Evolutionary conservation across 1,140 invertebrate species (phyloP).

Genomic region (Cotesia chilonis): DNA sequence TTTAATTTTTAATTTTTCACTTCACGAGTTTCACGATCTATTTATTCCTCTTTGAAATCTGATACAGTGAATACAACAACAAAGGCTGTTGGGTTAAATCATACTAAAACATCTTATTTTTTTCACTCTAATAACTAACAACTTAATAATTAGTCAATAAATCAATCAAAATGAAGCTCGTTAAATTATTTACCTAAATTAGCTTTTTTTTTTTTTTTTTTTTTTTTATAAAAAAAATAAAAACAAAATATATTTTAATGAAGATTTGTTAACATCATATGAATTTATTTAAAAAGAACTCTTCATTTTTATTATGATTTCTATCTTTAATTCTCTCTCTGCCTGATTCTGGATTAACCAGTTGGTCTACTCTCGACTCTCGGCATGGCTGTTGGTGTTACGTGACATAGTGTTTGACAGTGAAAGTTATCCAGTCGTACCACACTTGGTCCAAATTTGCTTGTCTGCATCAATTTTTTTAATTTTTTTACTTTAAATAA

Average conservation of each 20-base stretch:
- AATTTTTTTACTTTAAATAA: slow-evolving; percentile 1
- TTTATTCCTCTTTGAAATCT: neutral
- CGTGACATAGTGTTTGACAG: slow-evolving; percentile 51
- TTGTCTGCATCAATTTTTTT: neutral
- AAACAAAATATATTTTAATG: neutral
- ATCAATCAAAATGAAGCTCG: too few relatives aligned
- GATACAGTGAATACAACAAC: neutral
- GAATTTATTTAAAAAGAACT: too few relatives aligned
- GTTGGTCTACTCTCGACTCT: slow-evolving; percentile 30
- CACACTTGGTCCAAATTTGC: slow-evolving; percentile 13
- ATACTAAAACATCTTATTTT: neutral
- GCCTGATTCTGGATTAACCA: slow-evolving; percentile 22
- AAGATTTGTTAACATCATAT: too few relatives aligned
- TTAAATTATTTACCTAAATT: too few relatives aligned
- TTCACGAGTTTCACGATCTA: slow-evolving; percentile 13
- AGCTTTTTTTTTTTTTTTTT: too few relatives aligned
- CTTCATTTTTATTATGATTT: neutral
- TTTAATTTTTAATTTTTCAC: slow-evolving; percentile 4
- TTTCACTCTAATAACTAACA: neutral
- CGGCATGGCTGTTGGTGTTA: slow-evolving; percentile 41
- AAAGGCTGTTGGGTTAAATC: neutral
- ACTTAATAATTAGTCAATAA: neutral
- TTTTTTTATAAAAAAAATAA: too few relatives aligned
- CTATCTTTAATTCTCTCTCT: neutral
- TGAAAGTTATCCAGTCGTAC: slow-evolving; percentile 47